Conservation (phyloP, 2,888 invertebrate genomes). For the Carterocephalus palaemon region DNA sequence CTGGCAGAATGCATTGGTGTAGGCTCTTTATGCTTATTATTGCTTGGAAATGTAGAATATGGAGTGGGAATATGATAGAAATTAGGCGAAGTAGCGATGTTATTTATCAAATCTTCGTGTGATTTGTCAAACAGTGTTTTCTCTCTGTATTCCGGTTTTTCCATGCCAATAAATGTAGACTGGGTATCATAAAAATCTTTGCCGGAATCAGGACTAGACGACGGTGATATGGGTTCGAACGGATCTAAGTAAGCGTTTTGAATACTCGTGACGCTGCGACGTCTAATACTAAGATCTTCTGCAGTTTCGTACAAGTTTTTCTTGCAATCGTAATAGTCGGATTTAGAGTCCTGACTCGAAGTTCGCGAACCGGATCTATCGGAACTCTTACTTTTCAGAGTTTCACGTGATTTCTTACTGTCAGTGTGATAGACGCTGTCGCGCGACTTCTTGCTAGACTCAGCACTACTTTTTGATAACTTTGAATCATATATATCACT, state of each 20-base stretch:
- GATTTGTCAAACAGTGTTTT: slow-evolving; percentile 76
- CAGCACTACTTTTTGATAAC: slow-evolving; percentile 81
- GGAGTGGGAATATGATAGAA: slow-evolving; percentile 79
- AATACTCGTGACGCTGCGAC: slow-evolving; percentile 57
- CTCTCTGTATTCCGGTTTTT: slow-evolving; percentile 71
- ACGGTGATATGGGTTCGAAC: slow-evolving; percentile 75
- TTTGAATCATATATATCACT: slow-evolving; percentile 84
- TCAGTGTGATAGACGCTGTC: slow-evolving; percentile 83
- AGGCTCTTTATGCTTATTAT: slow-evolving; percentile 75
- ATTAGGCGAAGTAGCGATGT: slow-evolving; percentile 65
- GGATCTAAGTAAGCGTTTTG: slow-evolving; percentile 66
- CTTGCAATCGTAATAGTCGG: slow-evolving; percentile 84
- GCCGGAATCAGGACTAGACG: slow-evolving; percentile 84
- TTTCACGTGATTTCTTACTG: slow-evolving; percentile 82
- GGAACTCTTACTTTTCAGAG: slow-evolving; percentile 81
- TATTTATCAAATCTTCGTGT: slow-evolving; percentile 80
- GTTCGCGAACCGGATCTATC: slow-evolving; percentile 81
- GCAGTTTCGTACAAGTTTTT: slow-evolving; percentile 66
- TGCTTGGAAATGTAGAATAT: slow-evolving; percentile 81
- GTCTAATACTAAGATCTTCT: slow-evolving; percentile 52
- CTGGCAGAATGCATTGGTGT: slow-evolving; percentile 83
- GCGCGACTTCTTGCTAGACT: slow-evolving; percentile 82
- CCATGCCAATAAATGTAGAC: slow-evolving; percentile 65
- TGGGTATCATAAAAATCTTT: slow-evolving; percentile 81
- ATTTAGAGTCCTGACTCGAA: slow-evolving; percentile 85